phyloP scores from a whole-genome alignment of 2,888 invertebrate genomes.

The Chloroclysta siterata region DNA sequence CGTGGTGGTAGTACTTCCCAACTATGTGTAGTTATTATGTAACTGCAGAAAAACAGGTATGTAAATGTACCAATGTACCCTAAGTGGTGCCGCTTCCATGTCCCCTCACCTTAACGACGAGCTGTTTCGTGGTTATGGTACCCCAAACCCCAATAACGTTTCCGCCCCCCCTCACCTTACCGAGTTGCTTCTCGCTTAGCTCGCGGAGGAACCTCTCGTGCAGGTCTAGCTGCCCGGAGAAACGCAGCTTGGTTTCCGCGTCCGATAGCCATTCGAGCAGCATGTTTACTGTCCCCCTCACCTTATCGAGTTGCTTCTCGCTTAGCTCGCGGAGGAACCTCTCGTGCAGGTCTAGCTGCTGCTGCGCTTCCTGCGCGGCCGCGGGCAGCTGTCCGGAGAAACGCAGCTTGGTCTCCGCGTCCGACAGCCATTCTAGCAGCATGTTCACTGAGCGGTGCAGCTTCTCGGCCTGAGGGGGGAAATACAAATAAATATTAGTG shows the following conservation, averaged over 20 bases:
- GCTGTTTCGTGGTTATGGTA: no score
- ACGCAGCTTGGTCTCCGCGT: constrained; percentile 97
- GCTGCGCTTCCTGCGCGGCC: constrained; percentile 93
- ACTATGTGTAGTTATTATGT: no score
- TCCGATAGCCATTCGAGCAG: constrained; percentile 98
- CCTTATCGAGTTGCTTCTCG: constrained; percentile 93
- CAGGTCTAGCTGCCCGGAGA: constrained; percentile 86
- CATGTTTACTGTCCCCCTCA: constrained; percentile 95
- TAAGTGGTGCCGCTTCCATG: no score
- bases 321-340: constrained; percentile 91
- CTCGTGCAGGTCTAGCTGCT: constrained; percentile 94
- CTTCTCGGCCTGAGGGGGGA: constrained; percentile 92
- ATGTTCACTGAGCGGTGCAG: constrained; percentile 97
- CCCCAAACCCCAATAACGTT: no score
- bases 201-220: no score
- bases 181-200: no score
- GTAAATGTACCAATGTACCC: no score
- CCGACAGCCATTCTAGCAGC: constrained; percentile 97
- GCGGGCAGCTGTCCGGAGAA: constrained; percentile 96
- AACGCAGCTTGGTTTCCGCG: constrained; percentile 97
- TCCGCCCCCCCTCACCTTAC: no score
- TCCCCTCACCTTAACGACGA: no score
- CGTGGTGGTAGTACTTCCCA: no score
- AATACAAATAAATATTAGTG: background rate
- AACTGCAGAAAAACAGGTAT: no score